A percentile compares a stretch with the other conserved stretches of the same genome.
Conservation (phyloP, 2,113 vertebrate genomes). For the Herpetotheres cachinnans region DNA sequence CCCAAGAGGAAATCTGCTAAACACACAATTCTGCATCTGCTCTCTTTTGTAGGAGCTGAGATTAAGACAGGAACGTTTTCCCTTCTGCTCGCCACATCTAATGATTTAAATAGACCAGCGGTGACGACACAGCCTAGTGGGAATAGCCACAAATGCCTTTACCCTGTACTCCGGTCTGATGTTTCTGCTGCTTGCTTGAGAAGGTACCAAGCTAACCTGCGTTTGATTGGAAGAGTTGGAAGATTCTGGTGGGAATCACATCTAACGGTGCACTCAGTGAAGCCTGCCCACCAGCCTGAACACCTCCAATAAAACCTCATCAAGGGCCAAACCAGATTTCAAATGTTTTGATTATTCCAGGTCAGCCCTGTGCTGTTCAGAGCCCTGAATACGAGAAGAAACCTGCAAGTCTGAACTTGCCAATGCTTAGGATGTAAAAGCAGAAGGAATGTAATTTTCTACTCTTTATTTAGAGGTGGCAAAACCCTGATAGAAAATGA, state of each 20-base stretch:
- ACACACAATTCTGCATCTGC: background rate
- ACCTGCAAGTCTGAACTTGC: background rate
- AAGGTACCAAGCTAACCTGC: background rate
- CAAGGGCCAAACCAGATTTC: background rate
- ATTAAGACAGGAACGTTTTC: background rate
- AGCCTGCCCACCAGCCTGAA: background rate
- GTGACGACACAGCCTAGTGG: background rate
- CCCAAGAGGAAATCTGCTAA: constrained; percentile 45
- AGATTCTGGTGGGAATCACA: background rate
- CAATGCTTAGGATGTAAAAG: background rate
- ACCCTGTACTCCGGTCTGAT: background rate
- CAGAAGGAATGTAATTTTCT: constrained; percentile 8
- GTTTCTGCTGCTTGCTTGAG: background rate
- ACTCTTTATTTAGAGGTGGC: constrained; percentile 12
- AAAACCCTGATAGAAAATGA: constrained; percentile 29
- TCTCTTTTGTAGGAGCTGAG: background rate
- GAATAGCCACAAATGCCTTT: background rate
- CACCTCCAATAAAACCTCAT: background rate
- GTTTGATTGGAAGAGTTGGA: background rate
- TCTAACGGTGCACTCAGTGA: background rate
- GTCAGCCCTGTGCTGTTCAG: background rate
- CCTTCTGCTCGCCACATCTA: background rate
- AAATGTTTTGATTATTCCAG: background rate
- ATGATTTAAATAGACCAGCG: background rate
- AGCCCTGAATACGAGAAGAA: background rate